Evolutionary conservation across 2,888 invertebrate genomes (phyloP), one percentile per base, ranked within the genome.

Genomic region (Drosophila ezoana): DNA sequence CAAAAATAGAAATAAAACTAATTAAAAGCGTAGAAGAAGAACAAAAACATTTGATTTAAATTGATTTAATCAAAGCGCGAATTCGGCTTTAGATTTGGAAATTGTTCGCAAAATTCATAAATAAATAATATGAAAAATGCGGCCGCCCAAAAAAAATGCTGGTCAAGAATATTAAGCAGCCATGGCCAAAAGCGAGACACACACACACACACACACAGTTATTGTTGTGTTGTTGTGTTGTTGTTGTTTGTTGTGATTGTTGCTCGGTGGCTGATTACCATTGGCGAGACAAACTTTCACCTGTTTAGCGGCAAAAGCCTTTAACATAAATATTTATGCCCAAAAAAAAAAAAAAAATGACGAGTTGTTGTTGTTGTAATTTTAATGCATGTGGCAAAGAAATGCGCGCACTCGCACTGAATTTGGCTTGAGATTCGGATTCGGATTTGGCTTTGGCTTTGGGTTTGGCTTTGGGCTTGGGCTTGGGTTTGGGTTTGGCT

Each of bases 251-350:
- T 28, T 28, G 28, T 28, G 28, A 28, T 56, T 72, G 59, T 45
- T 59, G 47, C 44, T 57, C 58, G 63, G 47, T 41, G 37, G 48
- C 60, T 71, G 76, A 66, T 71, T 66, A 68, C 53, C 68, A 61
- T 67, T 71, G 76, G 60, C 67, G 71, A 67, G 70, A 62, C 70
- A 74, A 88, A 88, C 83, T 84, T 84, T 84, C 83, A 86, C 83
- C 83, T 84, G 88, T 82, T 88, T 88, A 73, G 80, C 83, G 79
- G 76, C 79, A 76, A 73, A 66, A 68, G 67, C 79, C 76, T 71
- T 82, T 57, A 82, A 76, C 84, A 83, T 86, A 83, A 83, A 88
- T 83, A 87, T 83, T 81, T 85, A 83, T 83, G 80, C 69, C 73
- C 80, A 86, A 86, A 87, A 84, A 61, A 59, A 43, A 78, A 65